Conservation (phyloP, 2,113 vertebrate species). For the Passer montanus region DNA sequence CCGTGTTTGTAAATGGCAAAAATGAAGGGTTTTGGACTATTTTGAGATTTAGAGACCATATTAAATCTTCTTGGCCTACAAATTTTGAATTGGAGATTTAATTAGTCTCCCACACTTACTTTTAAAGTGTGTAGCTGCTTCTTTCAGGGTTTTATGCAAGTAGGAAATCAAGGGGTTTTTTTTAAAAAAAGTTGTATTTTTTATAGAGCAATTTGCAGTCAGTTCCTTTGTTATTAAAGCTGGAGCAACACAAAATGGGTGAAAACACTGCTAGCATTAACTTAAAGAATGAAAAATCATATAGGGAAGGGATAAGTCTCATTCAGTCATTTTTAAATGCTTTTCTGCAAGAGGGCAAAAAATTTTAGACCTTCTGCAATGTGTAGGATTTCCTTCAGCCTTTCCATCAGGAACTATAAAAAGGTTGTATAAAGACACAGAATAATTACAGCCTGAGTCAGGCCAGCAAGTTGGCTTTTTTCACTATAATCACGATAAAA, state of each 20-base stretch:
- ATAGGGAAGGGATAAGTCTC: neutral
- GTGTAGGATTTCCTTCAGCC: conserved; percentile 11
- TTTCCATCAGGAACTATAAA: conserved; percentile 38
- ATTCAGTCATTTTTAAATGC: neutral
- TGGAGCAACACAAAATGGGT: neutral
- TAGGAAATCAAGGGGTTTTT: neutral
- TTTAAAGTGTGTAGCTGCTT: neutral
- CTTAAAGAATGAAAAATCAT: neutral
- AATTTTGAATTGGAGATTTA: neutral
- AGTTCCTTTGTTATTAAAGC: neutral
- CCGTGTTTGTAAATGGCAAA: neutral
- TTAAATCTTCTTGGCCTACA: neutral
- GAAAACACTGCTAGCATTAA: neutral
- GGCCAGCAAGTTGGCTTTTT: conserved; percentile 31
- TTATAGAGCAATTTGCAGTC: neutral
- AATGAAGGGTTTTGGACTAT: neutral
- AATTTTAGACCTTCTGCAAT: neutral
- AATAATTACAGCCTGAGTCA: conserved; percentile 22
- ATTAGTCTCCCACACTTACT: neutral
- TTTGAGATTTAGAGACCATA: neutral
- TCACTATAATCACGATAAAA: neutral
- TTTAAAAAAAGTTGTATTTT: neutral
- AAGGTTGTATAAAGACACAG: neutral
- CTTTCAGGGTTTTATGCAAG: neutral
- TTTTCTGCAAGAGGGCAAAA: neutral